A percentile compares a stretch with the other conserved stretches of the same genome.
These are phyloP conservation scores for Burhinus bistriatus DNA, from an alignment of 2,113 vertebrate genomes.

Conservation along the genomic window DNA sequence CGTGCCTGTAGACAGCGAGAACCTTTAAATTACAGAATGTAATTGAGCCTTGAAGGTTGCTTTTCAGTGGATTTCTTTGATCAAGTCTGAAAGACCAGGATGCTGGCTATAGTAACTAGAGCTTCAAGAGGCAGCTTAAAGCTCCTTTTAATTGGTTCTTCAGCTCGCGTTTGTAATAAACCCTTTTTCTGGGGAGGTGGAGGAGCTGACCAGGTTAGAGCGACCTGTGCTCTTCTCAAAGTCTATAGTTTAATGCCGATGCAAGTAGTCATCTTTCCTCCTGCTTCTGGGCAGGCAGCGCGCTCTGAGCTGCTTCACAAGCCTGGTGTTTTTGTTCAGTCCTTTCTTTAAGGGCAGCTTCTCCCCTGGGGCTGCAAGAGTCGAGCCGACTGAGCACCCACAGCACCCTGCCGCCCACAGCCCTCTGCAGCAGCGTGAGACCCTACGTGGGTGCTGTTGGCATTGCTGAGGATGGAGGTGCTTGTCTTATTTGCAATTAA, in stretches of 20 bases:
- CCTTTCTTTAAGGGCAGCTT: background rate
- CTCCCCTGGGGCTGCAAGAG: background rate
- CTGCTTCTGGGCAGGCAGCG: background rate
- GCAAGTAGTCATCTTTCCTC: background rate
- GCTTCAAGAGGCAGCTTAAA: background rate
- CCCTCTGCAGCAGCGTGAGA: rapidly evolving
- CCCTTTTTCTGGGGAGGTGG: background rate
- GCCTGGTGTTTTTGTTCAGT: background rate
- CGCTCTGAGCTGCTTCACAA: background rate
- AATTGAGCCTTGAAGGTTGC: background rate
- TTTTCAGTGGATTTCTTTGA: background rate
- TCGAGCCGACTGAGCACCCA: background rate
- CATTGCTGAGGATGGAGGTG: rapidly evolving
- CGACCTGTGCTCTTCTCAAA: background rate
- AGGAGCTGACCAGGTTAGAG: background rate
- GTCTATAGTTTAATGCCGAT: background rate
- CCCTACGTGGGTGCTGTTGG: rapidly evolving
- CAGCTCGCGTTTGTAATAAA: background rate
- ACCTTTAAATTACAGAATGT: background rate
- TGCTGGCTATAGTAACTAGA: background rate
- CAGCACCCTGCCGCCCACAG: background rate
- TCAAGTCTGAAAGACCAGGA: background rate
- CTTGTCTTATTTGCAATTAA: background rate
- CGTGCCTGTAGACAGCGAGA: rapidly evolving
- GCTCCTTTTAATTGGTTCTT: background rate